phyloP scores from a whole-genome alignment of 2,888 invertebrate species.

The Melieria crassipennis region DNA sequence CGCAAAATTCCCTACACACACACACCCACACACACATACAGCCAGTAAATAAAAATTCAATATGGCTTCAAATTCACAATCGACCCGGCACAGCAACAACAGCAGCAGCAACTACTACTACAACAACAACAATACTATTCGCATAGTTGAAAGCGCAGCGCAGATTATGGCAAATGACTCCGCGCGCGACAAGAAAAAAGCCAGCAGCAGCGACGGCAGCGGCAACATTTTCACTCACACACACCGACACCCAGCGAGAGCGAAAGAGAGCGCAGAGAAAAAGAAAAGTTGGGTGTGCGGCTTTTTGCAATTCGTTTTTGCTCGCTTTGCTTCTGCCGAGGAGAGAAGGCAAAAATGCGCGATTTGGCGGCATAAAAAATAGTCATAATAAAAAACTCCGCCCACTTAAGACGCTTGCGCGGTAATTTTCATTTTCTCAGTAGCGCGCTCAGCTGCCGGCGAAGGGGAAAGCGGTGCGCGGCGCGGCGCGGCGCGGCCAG shows the following conservation, averaged over 20 bases:
- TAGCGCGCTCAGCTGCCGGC: conserved; percentile 14
- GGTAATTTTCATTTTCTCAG: conserved; percentile 32
- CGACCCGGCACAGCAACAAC: conserved; percentile 16
- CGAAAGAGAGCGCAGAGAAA: conserved; percentile 13
- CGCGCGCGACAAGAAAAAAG: too few species aligned
- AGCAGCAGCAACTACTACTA: conserved; percentile 1
- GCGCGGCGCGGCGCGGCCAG: too few species aligned
- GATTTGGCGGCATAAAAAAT: conserved; percentile 12
- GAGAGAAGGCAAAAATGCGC: conserved; percentile 46
- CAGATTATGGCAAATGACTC: too few species aligned
- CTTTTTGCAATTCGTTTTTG: conserved; percentile 24
- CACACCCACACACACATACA: background rate
- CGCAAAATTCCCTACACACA: background rate
- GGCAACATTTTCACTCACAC: background rate
- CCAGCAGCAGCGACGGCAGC: background rate
- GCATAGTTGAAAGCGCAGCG: too few species aligned
- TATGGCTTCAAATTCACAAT: conserved; percentile 42
- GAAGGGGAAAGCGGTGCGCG: conserved; percentile 3
- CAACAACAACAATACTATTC: too few species aligned
- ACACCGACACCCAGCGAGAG: background rate
- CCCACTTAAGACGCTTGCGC: conserved; percentile 62
- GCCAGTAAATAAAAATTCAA: conserved; percentile 41
- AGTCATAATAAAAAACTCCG: conserved; percentile 59
- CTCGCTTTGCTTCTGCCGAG: conserved; percentile 9
- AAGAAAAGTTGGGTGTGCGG: background rate